These are phyloP conservation scores for Papio anubis DNA, from an alignment of 2,113 vertebrate species.

Conservation along the genomic window DNA sequence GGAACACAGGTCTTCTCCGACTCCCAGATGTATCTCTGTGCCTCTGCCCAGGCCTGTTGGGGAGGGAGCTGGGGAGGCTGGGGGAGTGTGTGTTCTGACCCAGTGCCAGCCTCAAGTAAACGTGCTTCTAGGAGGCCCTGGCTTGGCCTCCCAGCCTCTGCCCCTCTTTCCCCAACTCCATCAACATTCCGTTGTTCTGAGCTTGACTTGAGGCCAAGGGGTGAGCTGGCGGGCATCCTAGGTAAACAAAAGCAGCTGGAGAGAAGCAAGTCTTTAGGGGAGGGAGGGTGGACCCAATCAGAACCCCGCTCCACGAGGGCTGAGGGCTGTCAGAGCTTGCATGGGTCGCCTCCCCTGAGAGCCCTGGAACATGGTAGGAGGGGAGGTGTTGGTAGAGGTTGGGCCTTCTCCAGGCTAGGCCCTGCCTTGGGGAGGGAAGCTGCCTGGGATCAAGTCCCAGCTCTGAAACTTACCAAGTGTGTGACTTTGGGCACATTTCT, in stretches of 20 bases:
- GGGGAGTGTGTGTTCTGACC: background rate
- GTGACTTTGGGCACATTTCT: background rate
- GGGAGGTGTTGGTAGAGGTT: accelerated
- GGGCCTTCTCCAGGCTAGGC: background rate
- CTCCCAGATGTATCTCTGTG: accelerated
- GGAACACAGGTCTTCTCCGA: background rate
- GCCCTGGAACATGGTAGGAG: background rate
- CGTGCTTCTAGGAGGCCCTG: background rate
- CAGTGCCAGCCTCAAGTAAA: background rate
- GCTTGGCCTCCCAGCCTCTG: background rate
- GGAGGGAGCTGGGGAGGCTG: background rate
- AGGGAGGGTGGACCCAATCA: background rate
- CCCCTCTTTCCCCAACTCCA: background rate
- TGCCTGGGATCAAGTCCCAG: background rate
- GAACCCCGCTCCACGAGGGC: background rate
- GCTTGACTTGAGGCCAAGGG: background rate
- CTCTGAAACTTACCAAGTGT: background rate
- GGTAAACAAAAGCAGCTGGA: conserved; percentile 50
- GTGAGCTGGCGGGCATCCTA: conserved; percentile 60
- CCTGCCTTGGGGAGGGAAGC: background rate
- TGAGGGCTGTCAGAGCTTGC: background rate
- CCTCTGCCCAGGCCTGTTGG: background rate
- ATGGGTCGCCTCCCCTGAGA: background rate
- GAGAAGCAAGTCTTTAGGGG: background rate
- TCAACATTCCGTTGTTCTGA: background rate